Evolutionary conservation across 1,140 invertebrate species (phyloP), one percentile per base, ranked within the genome.

Genomic region (Macrosteles quadrilineatus): DNA sequence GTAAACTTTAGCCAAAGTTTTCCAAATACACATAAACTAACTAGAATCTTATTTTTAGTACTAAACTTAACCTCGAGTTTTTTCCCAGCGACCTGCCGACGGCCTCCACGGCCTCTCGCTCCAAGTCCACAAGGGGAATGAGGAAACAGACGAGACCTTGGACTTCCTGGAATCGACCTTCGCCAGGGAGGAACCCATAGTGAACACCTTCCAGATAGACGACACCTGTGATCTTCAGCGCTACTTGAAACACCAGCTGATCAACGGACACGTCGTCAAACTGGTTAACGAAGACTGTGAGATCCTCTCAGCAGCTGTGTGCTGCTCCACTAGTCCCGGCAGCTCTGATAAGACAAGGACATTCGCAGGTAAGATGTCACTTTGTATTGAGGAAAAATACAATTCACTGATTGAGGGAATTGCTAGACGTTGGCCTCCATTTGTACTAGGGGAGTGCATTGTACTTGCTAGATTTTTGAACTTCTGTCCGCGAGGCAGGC

Each of bases 331-430:
- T 9, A 27, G 2, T n/a, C 23, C 55, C 27, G n/a, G 23, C 9
- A 27, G 2, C 25, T 27, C 55, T 1, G 23, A 59, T 1, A 12
- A 59, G 12, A 29, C n/a, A 3, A 2, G 55, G 6, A 59, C 55
- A 9, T 59, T 59, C 55, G 55, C 55, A 27, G 55, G 55, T 59
- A 59, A 4, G 47, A 43, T n/a, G n/a, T n/a, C n/a, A n/a, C n/a
- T n/a, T n/a, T n/a, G n/a, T n/a, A n/a, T n/a, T n/a, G n/a, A n/a
- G n/a, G n/a, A n/a, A n/a, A n/a, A n/a, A n/a, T n/a, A n/a, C n/a
- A n/a, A n/a, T n/a, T n/a, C n/a, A n/a, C n/a, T n/a, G n/a, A n/a
- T n/a, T n/a, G n/a, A n/a, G n/a, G n/a, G n/a, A n/a, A n/a, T n/a
- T n/a, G n/a, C n/a, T n/a, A n/a, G n/a, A n/a, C n/a, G n/a, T n/a